phyloP scores from a whole-genome alignment of 35 echinoderm and acorn worm genomes.

The Apostichopus californicus region DNA sequence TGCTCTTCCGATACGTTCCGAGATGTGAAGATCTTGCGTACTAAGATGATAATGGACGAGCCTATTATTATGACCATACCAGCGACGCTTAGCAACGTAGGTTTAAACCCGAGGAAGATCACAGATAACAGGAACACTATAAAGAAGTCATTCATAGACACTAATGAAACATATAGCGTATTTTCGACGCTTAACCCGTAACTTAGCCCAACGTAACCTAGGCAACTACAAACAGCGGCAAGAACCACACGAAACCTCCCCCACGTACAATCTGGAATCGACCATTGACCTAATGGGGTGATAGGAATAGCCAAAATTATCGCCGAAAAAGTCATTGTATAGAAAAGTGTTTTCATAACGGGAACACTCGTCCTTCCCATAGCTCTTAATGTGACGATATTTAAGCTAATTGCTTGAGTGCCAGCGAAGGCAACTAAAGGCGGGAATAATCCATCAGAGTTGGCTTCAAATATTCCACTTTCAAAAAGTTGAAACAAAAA shows the following conservation, averaged over 20 bases:
- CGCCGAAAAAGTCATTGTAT: neutral
- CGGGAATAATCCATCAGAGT: neutral
- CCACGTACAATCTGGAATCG: slow-evolving; percentile 4
- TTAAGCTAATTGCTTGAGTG: neutral
- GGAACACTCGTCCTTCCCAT: neutral
- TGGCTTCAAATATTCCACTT: neutral
- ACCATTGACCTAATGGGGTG: neutral
- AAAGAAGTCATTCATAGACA: neutral
- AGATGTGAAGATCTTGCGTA: neutral
- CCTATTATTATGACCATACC: neutral
- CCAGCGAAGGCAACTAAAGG: neutral
- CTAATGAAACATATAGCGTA: neutral
- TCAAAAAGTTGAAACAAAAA: slow-evolving; percentile 9
- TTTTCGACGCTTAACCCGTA: slow-evolving; percentile 4
- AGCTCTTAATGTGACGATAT: neutral
- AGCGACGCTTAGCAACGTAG: neutral
- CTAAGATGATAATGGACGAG: neutral
- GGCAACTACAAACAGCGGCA: neutral
- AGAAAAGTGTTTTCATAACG: neutral
- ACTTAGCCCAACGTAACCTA: neutral
- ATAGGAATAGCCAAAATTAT: neutral
- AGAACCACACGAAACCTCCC: neutral
- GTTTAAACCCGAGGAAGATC: neutral
- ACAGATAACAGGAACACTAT: neutral
- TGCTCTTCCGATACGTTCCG: neutral